These are phyloP conservation scores for Columba guinea DNA, from an alignment of 2,797 vertebrate genomes.

Conservation along the genomic window DNA sequence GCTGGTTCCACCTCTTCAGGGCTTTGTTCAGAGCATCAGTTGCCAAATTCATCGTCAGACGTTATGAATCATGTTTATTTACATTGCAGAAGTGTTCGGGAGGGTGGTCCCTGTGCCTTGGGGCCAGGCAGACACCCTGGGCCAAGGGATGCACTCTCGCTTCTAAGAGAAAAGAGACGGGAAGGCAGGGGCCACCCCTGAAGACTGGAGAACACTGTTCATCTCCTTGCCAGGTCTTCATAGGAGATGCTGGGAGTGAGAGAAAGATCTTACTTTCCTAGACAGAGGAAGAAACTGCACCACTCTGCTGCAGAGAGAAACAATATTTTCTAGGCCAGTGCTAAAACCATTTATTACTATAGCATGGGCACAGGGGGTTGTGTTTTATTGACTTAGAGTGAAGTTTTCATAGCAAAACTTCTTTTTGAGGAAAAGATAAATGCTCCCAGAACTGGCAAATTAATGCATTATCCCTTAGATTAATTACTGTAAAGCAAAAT, in stretches of 20 bases:
- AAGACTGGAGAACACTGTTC: not conserved
- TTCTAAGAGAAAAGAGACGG: not conserved
- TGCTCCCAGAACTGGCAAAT: not conserved
- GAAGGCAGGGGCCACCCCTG: not conserved
- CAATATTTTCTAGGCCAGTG: not conserved
- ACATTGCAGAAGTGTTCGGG: not conserved
- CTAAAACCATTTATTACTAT: not conserved
- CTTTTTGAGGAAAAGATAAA: conserved; percentile 8
- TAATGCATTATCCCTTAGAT: conserved; percentile 12
- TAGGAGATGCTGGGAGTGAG: not conserved
- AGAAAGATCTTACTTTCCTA: not conserved
- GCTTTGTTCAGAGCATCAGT: not conserved
- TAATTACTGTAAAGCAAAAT: conserved; percentile 54
- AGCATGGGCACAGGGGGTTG: not conserved
- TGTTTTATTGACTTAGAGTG: not conserved
- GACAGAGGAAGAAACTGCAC: rapidly evolving
- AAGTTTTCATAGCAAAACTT: not conserved
- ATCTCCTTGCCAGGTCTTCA: not conserved
- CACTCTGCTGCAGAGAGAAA: not conserved
- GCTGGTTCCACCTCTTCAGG: not conserved
- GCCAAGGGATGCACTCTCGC: not conserved
- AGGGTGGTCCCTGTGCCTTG: not conserved
- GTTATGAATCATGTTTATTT: conserved; percentile 30
- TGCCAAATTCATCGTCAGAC: not conserved
- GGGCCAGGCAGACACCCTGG: not conserved